Conservation (phyloP, 92 coral and sea anemone genomes). For the Isaurus tuberculatus region DNA sequence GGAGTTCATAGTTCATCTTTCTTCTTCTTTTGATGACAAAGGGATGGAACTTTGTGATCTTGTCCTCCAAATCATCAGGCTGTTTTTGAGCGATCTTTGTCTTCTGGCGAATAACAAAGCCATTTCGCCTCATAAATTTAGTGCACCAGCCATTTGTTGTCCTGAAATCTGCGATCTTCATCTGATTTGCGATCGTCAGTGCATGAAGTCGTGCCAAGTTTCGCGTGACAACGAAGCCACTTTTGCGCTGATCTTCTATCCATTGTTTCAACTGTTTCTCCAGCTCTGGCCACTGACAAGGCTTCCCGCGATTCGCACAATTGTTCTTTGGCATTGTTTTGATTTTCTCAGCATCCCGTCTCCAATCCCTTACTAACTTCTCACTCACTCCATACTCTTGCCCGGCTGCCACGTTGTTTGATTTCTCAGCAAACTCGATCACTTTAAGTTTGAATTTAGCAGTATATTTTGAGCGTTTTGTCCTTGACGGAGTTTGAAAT, state of each 20-base stretch:
- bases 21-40: neutral
- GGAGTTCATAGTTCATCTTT: neutral
- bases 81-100: slow-evolving; percentile 40
- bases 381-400: no score
- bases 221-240: neutral
- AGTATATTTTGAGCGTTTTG: neutral
- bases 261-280: neutral
- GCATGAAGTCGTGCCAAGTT: neutral
- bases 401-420: neutral
- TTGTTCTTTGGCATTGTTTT: neutral
- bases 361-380: no score
- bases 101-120: slow-evolving; percentile 49
- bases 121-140: slow-evolving; percentile 40
- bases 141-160: slow-evolving; percentile 40
- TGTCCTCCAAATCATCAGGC: no score
- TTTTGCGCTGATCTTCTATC: neutral
- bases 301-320: neutral
- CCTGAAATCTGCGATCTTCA: slow-evolving; percentile 14
- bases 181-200: neutral
- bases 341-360: no score
- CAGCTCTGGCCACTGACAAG: neutral
- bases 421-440: neutral
- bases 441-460: neutral
- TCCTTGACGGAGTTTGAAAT: no score
- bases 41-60: neutral